phyloP scores from a whole-genome alignment of 2,113 vertebrate species.

The Nannobrachium achirus region DNA sequence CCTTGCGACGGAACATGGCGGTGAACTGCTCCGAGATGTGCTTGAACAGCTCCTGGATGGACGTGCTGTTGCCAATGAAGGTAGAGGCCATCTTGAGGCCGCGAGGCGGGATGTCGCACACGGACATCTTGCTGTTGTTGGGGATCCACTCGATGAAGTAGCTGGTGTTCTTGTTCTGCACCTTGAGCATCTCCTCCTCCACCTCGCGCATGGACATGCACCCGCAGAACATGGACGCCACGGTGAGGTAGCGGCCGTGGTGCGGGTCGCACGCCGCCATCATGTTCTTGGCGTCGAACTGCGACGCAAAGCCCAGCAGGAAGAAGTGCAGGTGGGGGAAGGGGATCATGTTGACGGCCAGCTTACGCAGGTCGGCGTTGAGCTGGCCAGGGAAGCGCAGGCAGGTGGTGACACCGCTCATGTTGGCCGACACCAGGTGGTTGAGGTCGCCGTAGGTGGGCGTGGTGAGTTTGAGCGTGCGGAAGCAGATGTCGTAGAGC shows the following conservation, averaged over 20 bases:
- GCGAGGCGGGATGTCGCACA: constrained; percentile 94
- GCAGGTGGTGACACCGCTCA: constrained; percentile 96
- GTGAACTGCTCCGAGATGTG: constrained; percentile 97
- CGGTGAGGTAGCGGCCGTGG: constrained; percentile 93
- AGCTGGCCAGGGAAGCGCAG: constrained; percentile 94
- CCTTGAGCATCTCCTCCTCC: constrained; percentile 94
- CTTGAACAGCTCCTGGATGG: constrained; percentile 96
- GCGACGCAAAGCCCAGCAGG: constrained; percentile 98
- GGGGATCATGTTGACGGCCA: constrained; percentile 97
- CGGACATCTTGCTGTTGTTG: constrained; percentile 94
- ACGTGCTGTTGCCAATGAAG: constrained; percentile 95
- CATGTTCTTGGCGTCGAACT: constrained; percentile 98
- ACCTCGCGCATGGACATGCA: constrained; percentile 99
- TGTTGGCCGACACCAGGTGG: constrained; percentile 94
- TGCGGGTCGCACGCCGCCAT: constrained; percentile 96
- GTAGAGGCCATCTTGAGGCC: constrained; percentile 96
- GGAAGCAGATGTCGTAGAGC: constrained; percentile 97
- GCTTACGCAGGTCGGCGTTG: constrained; percentile 93
- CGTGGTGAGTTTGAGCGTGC: constrained; percentile 94
- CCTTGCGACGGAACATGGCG: constrained; percentile 95
- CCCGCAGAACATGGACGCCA: constrained; percentile 93
- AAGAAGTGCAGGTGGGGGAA: constrained; percentile 97
- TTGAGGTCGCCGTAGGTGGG: constrained; percentile 96
- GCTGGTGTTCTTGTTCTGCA: constrained; percentile 98
- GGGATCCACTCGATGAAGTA: constrained; percentile 99